Evolutionary conservation across 2,888 invertebrate species (phyloP), one percentile per base, ranked within the genome.

Genomic region (Diadromus collaris): DNA sequence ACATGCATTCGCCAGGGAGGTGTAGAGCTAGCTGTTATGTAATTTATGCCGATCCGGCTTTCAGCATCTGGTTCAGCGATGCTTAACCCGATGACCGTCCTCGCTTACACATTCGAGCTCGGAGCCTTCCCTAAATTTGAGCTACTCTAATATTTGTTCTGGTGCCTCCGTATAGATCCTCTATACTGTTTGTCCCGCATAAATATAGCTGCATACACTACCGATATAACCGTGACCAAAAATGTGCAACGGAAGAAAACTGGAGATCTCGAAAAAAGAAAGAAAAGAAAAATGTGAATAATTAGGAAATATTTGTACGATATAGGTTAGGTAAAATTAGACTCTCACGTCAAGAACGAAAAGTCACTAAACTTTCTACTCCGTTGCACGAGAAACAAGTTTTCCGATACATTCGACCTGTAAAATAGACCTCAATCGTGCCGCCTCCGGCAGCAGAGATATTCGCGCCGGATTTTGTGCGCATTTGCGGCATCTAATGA

Each of bases 131-230:
- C 70, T 65, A 79, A 79, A 79, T 79, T 73, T 65, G 38, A 61
- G 76, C 76, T 73, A 65, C 60, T 76, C 73, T 70, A 79, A 73
- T 76, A 76, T 79, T 79, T 76, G 73, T 69, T 58, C 67, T 58
- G 63, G 48, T 41, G 51, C 21, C 68, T 58, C 16, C 60, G 64
- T 10, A 73, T 76, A 69, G 76, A 76, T 73, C 65, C 51, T 34
- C 32, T 34, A 27, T 76, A 69, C 69, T 74, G 73, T 76, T 76
- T 76, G 79, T 54, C 21, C n/a, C 44, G 60, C 38, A 44, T 48
- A 76, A 79, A 79, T 76, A 76, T 73, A 48, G 38, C 56, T 56
- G 56, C 69, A 63, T 68, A 64, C 29, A 58, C 48, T 44, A 44
- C 58, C 27, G 64, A 76, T 64, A 60, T 76, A 73, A 76, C 44